These are phyloP conservation scores for Aurelia coerulea DNA, from an alignment of 30 jellyfish, hydroid and myxozoan species.

Conservation along the genomic window DNA sequence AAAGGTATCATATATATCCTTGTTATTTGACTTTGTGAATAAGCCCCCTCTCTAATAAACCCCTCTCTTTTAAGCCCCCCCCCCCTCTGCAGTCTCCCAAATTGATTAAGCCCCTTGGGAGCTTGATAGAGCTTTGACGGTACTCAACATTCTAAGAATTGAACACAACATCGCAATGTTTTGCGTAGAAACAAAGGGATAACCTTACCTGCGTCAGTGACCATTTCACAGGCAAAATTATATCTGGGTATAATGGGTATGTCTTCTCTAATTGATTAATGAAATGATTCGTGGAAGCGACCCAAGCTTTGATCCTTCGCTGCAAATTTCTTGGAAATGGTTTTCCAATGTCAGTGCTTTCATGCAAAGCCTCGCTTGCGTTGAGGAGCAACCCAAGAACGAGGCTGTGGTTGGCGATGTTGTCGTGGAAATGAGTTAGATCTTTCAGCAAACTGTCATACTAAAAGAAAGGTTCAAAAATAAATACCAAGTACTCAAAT, in stretches of 20 bases:
- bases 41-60: no score
- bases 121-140: no score
- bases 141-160: no score
- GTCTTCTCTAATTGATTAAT: slow-evolving; percentile 22
- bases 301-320: slow-evolving; percentile 54
- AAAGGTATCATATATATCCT: no score
- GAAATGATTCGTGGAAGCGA: slow-evolving; percentile 64
- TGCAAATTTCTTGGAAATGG: slow-evolving; percentile 19
- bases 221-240: slow-evolving; percentile 26
- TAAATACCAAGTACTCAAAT: background rate
- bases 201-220: slow-evolving; percentile 23
- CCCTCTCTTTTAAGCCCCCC: no score
- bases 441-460: slow-evolving; percentile 58
- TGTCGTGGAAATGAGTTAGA: slow-evolving; percentile 60
- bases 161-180: no score
- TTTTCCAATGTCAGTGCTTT: background rate
- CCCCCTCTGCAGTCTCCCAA: no score
- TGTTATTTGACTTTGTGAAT: no score
- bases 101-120: no score
- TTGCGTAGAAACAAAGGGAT: background rate
- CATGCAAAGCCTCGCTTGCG: slow-evolving; percentile 24
- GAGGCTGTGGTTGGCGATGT: slow-evolving; percentile 42
- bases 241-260: slow-evolving; percentile 76
- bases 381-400: slow-evolving; percentile 44
- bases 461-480: slow-evolving; percentile 24